Evolutionary conservation across 2,888 invertebrate species (phyloP).

Genomic region (Xylota segnis): DNA sequence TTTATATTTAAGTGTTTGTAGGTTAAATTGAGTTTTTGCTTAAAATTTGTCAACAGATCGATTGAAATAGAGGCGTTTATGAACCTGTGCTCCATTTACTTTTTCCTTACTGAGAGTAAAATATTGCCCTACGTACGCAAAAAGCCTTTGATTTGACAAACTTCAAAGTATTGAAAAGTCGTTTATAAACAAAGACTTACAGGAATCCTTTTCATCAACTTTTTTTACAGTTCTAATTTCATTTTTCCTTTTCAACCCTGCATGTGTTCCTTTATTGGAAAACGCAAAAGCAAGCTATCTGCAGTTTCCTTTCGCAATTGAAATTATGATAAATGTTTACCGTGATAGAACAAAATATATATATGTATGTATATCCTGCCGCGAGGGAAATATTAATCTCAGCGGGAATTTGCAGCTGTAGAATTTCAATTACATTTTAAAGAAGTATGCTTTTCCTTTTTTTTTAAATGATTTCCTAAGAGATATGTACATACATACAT

Average conservation of each 20-base stretch:
- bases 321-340: conserved; percentile 54
- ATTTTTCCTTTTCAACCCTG: conserved; percentile 33
- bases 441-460: background rate
- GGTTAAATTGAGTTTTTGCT: background rate
- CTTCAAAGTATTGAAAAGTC: background rate
- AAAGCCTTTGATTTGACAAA: background rate
- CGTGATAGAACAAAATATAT: conserved; percentile 21
- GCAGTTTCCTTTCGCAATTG: background rate
- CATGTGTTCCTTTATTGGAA: conserved; percentile 32
- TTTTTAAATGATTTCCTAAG: background rate
- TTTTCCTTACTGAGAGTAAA: background rate
- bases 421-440: conserved; percentile 28
- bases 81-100: background rate
- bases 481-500: background rate
- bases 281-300: conserved; percentile 7
- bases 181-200: conserved; percentile 3
- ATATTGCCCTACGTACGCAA: background rate
- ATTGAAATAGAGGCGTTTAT: background rate
- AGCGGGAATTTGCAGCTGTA: conserved; percentile 47
- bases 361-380: conserved; percentile 49
- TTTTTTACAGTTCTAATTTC: conserved; percentile 8
- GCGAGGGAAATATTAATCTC: conserved; percentile 38
- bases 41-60: background rate
- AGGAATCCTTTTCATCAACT: background rate
- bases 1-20: background rate